Percentiles rank a stretch among this genome's conserved stretches.
Evolutionary conservation across 2,888 invertebrate genomes (phyloP).

Genomic region (Tetragnatha montana): DNA sequence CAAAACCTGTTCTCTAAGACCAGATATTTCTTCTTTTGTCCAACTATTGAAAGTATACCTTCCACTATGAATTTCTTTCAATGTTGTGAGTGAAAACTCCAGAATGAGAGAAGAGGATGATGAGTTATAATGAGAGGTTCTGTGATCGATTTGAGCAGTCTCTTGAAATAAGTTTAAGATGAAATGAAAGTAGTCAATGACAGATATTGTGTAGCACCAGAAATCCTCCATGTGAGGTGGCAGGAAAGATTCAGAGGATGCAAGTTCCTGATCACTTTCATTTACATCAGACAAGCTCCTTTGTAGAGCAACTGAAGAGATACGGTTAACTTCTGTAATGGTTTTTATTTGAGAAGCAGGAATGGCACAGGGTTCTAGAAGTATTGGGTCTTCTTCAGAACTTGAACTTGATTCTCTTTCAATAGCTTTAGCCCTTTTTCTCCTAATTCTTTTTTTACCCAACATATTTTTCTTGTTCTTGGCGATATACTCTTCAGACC

Average conservation of each 20-base stretch:
- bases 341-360: slow-evolving; percentile 54
- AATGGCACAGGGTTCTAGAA: slow-evolving; percentile 51
- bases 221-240: slow-evolving; percentile 22
- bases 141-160: slow-evolving; percentile 47
- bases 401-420: slow-evolving; percentile 44
- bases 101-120: slow-evolving; percentile 41
- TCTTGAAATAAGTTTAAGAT: slow-evolving; percentile 63
- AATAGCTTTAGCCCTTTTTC: slow-evolving; percentile 34
- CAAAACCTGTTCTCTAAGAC: slow-evolving; percentile 32
- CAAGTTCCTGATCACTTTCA: slow-evolving; percentile 35
- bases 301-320: slow-evolving; percentile 12
- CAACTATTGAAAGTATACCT: slow-evolving; percentile 41
- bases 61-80: slow-evolving; percentile 49
- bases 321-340: slow-evolving; percentile 40
- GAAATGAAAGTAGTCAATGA: slow-evolving; percentile 61
- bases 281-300: slow-evolving; percentile 41
- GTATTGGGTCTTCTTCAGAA: slow-evolving; percentile 51
- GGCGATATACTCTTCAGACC: slow-evolving; percentile 27
- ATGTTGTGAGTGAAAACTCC: slow-evolving; percentile 50
- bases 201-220: slow-evolving; percentile 41
- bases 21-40: slow-evolving; percentile 28
- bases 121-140: slow-evolving; percentile 3
- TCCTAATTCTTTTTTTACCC: slow-evolving; percentile 44
- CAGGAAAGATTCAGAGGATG: slow-evolving; percentile 18
- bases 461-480: slow-evolving; percentile 46